These are phyloP conservation scores for Brachypteracias leptosomus DNA, from an alignment of 2,113 vertebrate species.

Conservation along the genomic window DNA sequence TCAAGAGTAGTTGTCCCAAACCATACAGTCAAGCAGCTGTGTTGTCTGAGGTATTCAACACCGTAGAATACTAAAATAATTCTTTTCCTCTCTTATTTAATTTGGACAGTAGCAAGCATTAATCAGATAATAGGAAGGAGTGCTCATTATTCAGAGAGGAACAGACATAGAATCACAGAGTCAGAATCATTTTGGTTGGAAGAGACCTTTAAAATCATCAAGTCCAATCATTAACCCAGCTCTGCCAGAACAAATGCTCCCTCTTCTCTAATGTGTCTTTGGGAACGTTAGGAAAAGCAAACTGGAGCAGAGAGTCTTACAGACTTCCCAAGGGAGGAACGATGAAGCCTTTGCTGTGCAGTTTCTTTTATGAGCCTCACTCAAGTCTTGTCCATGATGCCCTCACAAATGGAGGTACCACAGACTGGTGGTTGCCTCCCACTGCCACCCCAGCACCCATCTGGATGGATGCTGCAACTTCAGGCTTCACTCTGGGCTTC, in stretches of 20 bases:
- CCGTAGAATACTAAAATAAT: neutral
- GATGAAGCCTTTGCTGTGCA: neutral
- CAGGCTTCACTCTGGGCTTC: neutral
- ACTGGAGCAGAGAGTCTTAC: neutral
- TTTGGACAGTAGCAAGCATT: neutral
- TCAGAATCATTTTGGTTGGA: no score
- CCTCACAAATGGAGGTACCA: neutral
- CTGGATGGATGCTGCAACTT: neutral
- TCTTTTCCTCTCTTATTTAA: neutral
- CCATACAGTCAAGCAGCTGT: neutral
- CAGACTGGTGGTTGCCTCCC: neutral
- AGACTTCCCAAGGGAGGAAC: neutral
- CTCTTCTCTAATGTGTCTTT: neutral
- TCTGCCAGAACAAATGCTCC: neutral
- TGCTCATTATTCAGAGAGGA: neutral
- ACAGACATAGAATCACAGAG: neutral
- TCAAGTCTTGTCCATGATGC: neutral
- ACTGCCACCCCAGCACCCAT: neutral
- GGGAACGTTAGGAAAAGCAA: constrained; percentile 8
- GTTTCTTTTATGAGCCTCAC: neutral
- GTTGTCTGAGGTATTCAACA: neutral
- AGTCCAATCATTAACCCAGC: no score
- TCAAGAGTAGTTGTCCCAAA: neutral
- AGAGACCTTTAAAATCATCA: no score
- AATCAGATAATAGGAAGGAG: neutral